Conservation (phyloP, 2,113 vertebrate species). For the Xiphophorus couchianus region DNA sequence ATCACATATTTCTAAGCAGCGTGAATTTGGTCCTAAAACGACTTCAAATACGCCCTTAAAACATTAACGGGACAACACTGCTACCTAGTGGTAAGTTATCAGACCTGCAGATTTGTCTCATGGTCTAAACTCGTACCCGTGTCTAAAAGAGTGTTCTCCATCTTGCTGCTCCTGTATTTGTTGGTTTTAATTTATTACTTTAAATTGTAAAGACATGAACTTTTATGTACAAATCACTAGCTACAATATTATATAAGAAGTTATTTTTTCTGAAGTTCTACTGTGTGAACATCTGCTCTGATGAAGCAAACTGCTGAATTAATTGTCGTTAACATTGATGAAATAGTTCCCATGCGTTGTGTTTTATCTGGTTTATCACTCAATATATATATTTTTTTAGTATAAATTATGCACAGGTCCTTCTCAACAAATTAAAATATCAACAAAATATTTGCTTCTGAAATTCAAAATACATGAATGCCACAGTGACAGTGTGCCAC, state of each 20-base stretch:
- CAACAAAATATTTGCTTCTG: too few relatives aligned
- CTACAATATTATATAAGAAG: too few relatives aligned
- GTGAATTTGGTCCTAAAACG: background rate
- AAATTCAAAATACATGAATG: background rate
- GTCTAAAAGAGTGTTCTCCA: background rate
- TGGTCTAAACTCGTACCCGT: too few relatives aligned
- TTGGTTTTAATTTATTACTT: too few relatives aligned
- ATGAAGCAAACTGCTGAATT: background rate
- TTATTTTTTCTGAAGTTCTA: background rate
- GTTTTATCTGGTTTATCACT: background rate
- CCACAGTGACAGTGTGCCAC: background rate
- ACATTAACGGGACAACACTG: conserved; percentile 5
- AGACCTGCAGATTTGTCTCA: background rate
- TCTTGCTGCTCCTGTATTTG: background rate
- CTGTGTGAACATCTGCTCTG: background rate
- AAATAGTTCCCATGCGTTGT: background rate
- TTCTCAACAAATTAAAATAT: background rate
- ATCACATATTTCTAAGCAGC: background rate
- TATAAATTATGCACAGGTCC: background rate
- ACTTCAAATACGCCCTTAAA: background rate
- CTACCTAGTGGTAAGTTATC: conserved; percentile 36
- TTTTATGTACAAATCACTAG: too few relatives aligned
- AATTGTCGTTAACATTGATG: background rate
- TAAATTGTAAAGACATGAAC: too few relatives aligned
- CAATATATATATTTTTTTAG: background rate